A percentile compares a stretch with the other conserved stretches of the same genome.
These are phyloP conservation scores for Drosophila ambigua DNA, from an alignment of 1,140 invertebrate species.

Conservation along the genomic window DNA sequence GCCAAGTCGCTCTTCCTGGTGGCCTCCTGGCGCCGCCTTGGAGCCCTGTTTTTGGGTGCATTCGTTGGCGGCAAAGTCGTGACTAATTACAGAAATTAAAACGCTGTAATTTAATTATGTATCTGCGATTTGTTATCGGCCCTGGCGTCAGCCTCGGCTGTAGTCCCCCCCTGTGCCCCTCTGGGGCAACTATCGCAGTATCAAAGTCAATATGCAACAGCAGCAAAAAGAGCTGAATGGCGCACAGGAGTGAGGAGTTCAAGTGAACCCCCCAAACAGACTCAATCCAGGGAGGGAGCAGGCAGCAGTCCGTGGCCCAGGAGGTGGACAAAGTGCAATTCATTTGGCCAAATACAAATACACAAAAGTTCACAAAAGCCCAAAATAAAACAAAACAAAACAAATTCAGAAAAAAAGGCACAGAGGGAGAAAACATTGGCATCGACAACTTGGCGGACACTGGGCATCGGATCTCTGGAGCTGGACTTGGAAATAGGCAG, in stretches of 20 bases:
- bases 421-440: constrained; percentile 5
- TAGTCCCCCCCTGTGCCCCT: constrained; percentile 10
- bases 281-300: constrained; percentile 19
- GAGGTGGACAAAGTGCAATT: constrained; percentile 53
- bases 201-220: constrained; percentile 54
- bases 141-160: constrained; percentile 25
- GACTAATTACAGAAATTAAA: constrained; percentile 84
- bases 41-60: constrained; percentile 21
- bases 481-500: constrained; percentile 10
- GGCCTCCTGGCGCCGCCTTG: constrained; percentile 60
- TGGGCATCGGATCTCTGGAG: constrained; percentile 43
- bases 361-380: constrained; percentile 45
- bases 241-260: constrained; percentile 5
- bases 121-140: constrained; percentile 83
- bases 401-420: not conserved
- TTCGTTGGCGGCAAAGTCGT: constrained; percentile 67
- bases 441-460: constrained; percentile 31
- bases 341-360: constrained; percentile 53
- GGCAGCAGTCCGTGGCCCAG: constrained; percentile 10
- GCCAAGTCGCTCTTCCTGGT: constrained; percentile 9
- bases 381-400: constrained; percentile 11
- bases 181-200: constrained; percentile 28
- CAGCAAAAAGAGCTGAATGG: not conserved
- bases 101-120: constrained; percentile 84
- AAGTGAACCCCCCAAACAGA: constrained; percentile 29